These are phyloP conservation scores for Chaetops frenatus DNA, from an alignment of 2,113 vertebrate species.

Conservation along the genomic window DNA sequence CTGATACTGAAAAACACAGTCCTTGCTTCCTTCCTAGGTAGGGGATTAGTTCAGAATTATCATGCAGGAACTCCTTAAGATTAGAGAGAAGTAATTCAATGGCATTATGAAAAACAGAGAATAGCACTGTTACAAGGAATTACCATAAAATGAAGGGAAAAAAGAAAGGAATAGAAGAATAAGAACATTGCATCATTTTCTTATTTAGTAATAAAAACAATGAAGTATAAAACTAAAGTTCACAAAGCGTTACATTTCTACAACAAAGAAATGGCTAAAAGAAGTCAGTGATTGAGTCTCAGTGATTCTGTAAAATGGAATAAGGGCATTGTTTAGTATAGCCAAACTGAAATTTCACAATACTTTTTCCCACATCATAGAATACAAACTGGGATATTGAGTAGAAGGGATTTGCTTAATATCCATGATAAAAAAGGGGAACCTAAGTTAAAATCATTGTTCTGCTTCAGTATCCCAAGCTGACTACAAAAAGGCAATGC, in stretches of 20 bases:
- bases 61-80: background rate
- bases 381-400: background rate
- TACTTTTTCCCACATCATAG: background rate
- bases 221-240: background rate
- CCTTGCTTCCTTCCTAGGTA: background rate
- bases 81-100: background rate
- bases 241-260: background rate
- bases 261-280: background rate
- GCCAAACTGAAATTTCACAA: background rate
- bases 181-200: background rate
- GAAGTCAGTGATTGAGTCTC: background rate
- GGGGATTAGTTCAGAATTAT: background rate
- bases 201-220: background rate
- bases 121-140: background rate
- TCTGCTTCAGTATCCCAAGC: background rate
- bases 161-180: background rate
- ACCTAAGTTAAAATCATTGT: background rate
- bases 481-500: constrained; percentile 12
- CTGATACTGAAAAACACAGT: background rate
- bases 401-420: constrained; percentile 9
- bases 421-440: background rate
- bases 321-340: background rate
- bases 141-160: accelerated
- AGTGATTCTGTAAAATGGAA: background rate
- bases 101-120: background rate